Evolutionary conservation across 2,113 vertebrate species (phyloP), one percentile per base, ranked within the genome.

Genomic region (Salvelinus namaycush): DNA sequence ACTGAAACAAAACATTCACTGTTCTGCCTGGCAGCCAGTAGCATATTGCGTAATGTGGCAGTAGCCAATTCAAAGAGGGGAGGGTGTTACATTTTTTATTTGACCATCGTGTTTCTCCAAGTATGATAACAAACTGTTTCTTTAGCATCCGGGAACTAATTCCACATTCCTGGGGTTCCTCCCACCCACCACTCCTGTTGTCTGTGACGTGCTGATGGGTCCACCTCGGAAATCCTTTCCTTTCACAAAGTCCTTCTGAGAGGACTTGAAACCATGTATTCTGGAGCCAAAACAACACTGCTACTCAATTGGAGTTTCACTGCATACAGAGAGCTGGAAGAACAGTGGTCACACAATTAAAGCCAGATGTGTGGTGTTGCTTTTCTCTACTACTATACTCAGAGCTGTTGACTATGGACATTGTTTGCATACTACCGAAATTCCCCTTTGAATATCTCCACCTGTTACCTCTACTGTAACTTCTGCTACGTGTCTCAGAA

Each of bases 341-440:
- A 79, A 81, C 54, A 72, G 79, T 83, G 80, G 86, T 74, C 60
- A 76, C 75, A 26, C 77, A 86, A 93, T 92, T 70, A 84, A 90
- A 92, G 24, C 90, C 92, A 94, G 91, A 92, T 93, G 93, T 88
- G 83, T 73, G 66, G 60, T 78, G 51, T 76, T 83, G 60, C 60
- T 79, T 87, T 77, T 62, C 79, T 88, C 83, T 51, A 9, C 22
- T 78, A 54, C 51, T 16, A 54, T 18, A 14, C 75, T 78, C 27
- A 27, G 80, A 71, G 70, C 73, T 79, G 79, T 70, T 77, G 39
- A 77, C 44, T 29, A 74, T 77, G 74, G 78, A 82, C 70, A 76
- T 80, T 76, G 80, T 81, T 86, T 79, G 68, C 76, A 84, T 78
- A 9, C 73, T 72, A 71, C 22, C 73, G 26, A 51, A 31, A 69